Conservation (phyloP, 1,140 invertebrate genomes). For the Thrips palmi region DNA sequence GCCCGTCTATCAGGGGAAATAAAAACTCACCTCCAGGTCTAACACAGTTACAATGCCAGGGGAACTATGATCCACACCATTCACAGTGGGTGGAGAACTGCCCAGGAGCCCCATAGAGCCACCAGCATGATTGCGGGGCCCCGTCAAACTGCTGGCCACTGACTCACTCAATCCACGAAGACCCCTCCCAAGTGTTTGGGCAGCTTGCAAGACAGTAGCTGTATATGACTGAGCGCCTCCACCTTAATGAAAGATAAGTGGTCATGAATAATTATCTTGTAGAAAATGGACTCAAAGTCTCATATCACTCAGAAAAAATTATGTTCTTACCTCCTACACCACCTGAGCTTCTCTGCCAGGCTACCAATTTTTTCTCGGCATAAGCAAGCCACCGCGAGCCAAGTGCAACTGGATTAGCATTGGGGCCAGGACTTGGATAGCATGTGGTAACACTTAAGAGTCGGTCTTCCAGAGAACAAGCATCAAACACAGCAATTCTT, state of each 20-base stretch:
- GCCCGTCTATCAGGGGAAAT: background rate
- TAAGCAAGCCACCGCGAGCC: constrained; percentile 51
- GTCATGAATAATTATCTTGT: background rate
- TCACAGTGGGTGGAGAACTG: too few species aligned
- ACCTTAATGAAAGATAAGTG: too few species aligned
- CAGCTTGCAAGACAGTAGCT: constrained; percentile 85
- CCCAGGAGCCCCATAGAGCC: too few species aligned
- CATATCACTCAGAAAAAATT: background rate
- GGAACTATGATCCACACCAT: constrained; percentile 34
- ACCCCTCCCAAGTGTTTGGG: constrained; percentile 75
- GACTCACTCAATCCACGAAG: constrained; percentile 80
- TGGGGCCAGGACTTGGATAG: constrained; percentile 65
- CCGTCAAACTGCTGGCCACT: constrained; percentile 75
- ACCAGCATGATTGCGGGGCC: too few species aligned
- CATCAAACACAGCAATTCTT: constrained; percentile 80
- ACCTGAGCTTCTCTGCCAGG: constrained; percentile 35
- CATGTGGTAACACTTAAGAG: constrained; percentile 68
- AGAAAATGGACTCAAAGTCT: background rate
- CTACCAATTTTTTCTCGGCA: constrained; percentile 36
- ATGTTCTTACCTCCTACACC: too few species aligned
- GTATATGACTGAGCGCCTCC: constrained; percentile 70
- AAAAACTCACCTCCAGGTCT: constrained; percentile 47
- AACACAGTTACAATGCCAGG: constrained; percentile 78
- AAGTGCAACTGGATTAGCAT: constrained; percentile 77
- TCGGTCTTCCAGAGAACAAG: constrained; percentile 66